Evolutionary conservation across 2,797 vertebrate genomes (phyloP), one percentile per base, ranked within the genome.

Genomic region (Tragopan temminckii): DNA sequence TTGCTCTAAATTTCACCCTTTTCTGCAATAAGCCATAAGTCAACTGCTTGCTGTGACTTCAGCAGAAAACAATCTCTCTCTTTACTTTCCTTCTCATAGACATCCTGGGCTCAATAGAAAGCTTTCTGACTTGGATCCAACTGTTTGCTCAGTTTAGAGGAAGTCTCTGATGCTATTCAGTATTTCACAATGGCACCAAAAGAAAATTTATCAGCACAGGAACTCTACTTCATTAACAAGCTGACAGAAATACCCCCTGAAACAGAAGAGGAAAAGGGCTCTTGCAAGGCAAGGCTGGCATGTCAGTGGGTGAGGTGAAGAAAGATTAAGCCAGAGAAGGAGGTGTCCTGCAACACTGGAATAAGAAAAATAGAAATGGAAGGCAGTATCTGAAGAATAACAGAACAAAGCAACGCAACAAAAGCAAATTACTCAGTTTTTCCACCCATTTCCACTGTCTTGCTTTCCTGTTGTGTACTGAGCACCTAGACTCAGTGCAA

Each of bases 91-190:
- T 17, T 9, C 78, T 74, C 59, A 52, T 27, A 72, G 82, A 81
- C 48, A 88, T 94, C 87, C 91, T 66, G 80, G 63, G 68, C 64
- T 95, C 82, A 94, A 50, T 18, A 20, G 66, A 79, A 80, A 91
- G 21, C 53, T 87, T 89, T 94, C 85, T 96, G 71, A 89, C 40
- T 93, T 81, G 58, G 63, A 88, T 92, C 86, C 92, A 95, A 61
- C 67, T 90, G 79, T 94, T 94, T 96, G 63, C 88, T 83, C 82
- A 83, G 84, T 91, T 90, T 67, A 85, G 76, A 25, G 38, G 80
- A 80, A 89, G 57, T 35, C 46, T 95, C 75, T 95, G 43, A 75
- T 91, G 58, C 68, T 95, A 87, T 62, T 96, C 91, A 74, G 7
- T 78, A 77, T 96, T 96, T 95, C 94, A 95, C 93, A 94, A 82